Percentiles rank a stretch among this genome's conserved stretches.
Evolutionary conservation across 2,113 vertebrate species (phyloP).

Genomic region (Galbula dea): DNA sequence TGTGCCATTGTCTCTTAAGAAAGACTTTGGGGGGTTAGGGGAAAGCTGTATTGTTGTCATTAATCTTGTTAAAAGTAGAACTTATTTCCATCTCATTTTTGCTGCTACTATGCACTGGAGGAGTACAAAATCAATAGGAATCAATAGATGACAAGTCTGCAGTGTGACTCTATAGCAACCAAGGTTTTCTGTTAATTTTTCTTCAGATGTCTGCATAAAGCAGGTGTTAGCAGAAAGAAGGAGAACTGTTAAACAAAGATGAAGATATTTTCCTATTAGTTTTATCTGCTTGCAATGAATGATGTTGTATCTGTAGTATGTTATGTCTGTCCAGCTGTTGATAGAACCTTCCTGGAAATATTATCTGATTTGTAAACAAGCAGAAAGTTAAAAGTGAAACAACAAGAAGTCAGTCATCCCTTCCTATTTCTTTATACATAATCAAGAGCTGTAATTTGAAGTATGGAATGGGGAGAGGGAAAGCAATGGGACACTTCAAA

Average conservation of each 20-base stretch:
- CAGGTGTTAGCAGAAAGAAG: not conserved
- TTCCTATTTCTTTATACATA: not conserved
- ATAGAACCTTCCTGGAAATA: not conserved
- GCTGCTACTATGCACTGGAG: not conserved
- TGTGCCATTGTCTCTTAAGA: not conserved
- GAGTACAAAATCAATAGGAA: not conserved
- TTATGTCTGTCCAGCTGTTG: not conserved
- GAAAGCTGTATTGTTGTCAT: not conserved
- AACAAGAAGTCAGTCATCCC: not conserved
- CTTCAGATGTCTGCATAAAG: not conserved
- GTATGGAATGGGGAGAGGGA: not conserved
- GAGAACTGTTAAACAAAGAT: not conserved
- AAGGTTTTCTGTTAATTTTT: not conserved
- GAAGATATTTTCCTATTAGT: not conserved
- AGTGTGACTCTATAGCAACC: not conserved
- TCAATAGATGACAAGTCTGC: not conserved
- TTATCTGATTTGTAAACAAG: not conserved
- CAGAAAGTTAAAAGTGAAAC: not conserved
- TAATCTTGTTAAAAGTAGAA: not conserved
- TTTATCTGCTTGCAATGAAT: not conserved
- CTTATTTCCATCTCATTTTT: not conserved
- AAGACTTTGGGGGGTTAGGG: not conserved
- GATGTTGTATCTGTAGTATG: not conserved
- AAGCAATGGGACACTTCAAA: not conserved
- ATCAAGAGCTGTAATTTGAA: not conserved